Percentiles rank a stretch among this genome's conserved stretches.
Conservation (phyloP, 2,888 invertebrate genomes). For the Omphaloscelis lunosa region DNA sequence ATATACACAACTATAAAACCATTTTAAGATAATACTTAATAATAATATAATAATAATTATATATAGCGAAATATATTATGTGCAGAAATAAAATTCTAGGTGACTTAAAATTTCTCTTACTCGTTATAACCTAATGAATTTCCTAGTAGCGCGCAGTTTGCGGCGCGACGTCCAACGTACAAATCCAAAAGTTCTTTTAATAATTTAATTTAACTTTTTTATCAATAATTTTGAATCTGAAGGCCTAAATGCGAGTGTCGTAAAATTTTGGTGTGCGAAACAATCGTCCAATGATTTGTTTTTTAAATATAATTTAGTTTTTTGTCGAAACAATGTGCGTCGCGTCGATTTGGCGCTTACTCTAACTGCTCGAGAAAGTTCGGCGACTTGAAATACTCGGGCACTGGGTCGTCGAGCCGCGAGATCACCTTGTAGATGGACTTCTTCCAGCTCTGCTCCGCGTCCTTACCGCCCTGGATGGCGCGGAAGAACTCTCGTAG, state of each 20-base stretch:
- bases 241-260: slow-evolving; percentile 93
- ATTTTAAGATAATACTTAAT: slow-evolving; percentile 91
- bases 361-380: slow-evolving; percentile 99
- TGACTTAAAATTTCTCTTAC: slow-evolving; percentile 91
- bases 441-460: slow-evolving; percentile 99
- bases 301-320: slow-evolving; percentile 76
- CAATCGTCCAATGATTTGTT: slow-evolving; percentile 83
- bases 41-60: slow-evolving; percentile 90
- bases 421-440: slow-evolving; percentile 99
- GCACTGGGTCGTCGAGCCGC: slow-evolving; percentile 99
- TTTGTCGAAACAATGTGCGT: slow-evolving; percentile 84
- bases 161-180: slow-evolving; percentile 87
- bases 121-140: slow-evolving; percentile 90
- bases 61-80: slow-evolving; percentile 91
- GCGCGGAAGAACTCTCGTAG: slow-evolving; percentile 99
- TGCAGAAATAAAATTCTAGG: slow-evolving; percentile 91
- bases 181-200: slow-evolving; percentile 83
- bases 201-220: slow-evolving; percentile 89
- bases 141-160: slow-evolving; percentile 86
- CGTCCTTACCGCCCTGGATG: slow-evolving; percentile 98
- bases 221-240: slow-evolving; percentile 92
- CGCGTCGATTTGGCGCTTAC: slow-evolving; percentile 89
- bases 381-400: slow-evolving; percentile 99
- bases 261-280: slow-evolving; percentile 92
- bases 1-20: slow-evolving; percentile 91